Base-by-base conservation (phyloP, 2,113 vertebrate species). In the Mesocricetus auratus region DNA sequence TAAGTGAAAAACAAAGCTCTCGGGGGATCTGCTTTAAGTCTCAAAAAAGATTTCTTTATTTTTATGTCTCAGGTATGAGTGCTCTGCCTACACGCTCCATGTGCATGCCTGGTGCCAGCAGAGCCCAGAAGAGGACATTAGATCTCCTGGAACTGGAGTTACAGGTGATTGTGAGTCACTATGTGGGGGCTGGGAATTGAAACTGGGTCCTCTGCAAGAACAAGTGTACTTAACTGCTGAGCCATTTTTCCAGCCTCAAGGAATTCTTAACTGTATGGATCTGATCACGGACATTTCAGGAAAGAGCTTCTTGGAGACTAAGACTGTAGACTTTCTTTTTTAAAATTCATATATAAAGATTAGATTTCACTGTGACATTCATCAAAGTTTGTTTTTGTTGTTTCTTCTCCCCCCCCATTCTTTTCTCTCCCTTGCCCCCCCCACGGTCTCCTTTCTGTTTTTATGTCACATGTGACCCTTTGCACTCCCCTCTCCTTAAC, bases 211-310 rank as follows among this genome's bases (percentile, higher is more conserved):
- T 62, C 81, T 29, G 56, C n/a, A 83, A 62, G 58, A 9, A 29
- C 56, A 42, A 62, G n/a, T 62, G n/a, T 10, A 1, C 56, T 83
- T 17, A 62, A 42, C n/a, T 29, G n/a, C 13, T 29, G 19, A 83
- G 24, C n/a, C 24, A 9, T 83, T 42, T 42, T 16, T n/a, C 21
- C 21, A 62, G 79, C 56, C 56, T 62, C 56, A 68, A 36, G 9
- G 60, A 50, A 82, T 73, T 93, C 53, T 81, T 91, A 90, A 79
- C 47, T 47, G 66, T 85, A 91, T 97, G 36, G 26, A 90, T 88
- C 69, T 74, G 58, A 74, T 73, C 74, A n/a, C 86, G 64, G 47
- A 69, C 42, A 86, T 85, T 92, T 90, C 33, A 93, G 89, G 13
- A 96, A 95, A 94, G 22, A 16, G 50, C 91, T 96, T 93, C 68